phyloP scores from a whole-genome alignment of 2,113 vertebrate genomes.

The Halcyon senegalensis region DNA sequence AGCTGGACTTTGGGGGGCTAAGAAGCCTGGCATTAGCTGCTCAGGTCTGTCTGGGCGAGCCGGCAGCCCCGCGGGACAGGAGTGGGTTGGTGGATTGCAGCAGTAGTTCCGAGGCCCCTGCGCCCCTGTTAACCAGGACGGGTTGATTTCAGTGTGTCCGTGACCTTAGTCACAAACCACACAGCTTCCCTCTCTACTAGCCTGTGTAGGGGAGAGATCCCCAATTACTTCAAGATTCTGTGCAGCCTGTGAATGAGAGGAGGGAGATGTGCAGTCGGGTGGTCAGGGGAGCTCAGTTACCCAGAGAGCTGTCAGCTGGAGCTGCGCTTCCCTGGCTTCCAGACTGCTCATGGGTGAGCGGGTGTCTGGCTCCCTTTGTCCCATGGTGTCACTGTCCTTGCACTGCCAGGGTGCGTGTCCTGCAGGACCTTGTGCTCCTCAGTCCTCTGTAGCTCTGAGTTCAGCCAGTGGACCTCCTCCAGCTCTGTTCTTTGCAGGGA shows the following conservation, averaged over 20 bases:
- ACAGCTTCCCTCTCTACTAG: not conserved
- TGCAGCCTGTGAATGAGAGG: not conserved
- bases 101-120: no score
- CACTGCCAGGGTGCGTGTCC: no score
- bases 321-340: not conserved
- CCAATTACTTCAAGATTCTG: not conserved
- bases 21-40: not conserved
- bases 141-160: not conserved
- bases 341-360: not conserved
- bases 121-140: not conserved
- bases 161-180: not conserved
- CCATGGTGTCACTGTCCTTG: not conserved
- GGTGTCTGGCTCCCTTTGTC: not conserved
- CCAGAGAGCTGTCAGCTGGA: not conserved
- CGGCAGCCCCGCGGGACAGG: fast-evolving
- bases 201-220: not conserved
- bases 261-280: not conserved
- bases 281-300: no score
- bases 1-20: not conserved
- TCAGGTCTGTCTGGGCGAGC: fast-evolving
- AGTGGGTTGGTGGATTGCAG: not conserved
- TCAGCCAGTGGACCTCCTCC: not conserved
- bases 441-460: not conserved
- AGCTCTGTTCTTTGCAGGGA: not conserved
- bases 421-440: fast-evolving